Evolutionary conservation across 2,113 vertebrate genomes (phyloP).

Genomic region (Odobenus rosmarus): DNA sequence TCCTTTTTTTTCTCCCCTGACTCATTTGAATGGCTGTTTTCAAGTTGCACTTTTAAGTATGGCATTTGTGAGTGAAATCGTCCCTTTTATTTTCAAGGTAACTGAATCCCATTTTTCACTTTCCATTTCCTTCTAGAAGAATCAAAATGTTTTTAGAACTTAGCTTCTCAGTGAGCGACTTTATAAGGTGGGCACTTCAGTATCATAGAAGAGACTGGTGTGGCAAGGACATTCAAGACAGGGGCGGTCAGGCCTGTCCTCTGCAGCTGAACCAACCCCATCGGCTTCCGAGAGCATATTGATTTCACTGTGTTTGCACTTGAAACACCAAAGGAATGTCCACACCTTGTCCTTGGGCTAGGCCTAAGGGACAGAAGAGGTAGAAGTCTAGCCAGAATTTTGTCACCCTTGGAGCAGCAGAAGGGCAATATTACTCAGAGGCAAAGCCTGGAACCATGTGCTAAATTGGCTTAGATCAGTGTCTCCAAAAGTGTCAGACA

Average conservation of each 20-base stretch:
- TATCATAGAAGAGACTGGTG: neutral
- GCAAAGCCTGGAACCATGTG: neutral
- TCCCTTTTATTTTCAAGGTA: constrained; percentile 50
- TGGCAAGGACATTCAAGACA: neutral
- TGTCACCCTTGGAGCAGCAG: neutral
- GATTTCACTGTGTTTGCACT: constrained; percentile 25
- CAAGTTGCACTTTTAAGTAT: constrained; percentile 29
- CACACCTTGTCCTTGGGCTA: neutral
- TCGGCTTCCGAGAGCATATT: neutral
- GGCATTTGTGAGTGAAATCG: constrained; percentile 23
- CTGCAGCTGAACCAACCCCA: neutral
- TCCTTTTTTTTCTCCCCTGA: neutral
- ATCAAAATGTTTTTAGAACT: neutral
- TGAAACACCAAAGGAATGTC: constrained; percentile 47
- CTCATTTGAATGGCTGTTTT: constrained; percentile 48
- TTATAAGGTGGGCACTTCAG: neutral
- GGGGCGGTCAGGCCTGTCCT: rapidly evolving
- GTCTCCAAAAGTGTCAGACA: neutral
- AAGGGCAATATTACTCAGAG: neutral
- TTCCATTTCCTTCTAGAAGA: constrained; percentile 49
- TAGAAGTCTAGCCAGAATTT: neutral
- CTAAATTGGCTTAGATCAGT: neutral
- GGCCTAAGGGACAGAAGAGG: neutral
- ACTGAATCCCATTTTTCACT: constrained; percentile 54
- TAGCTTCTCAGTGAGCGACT: neutral